Base-by-base conservation (phyloP, 30 jellyfish, hydroid and myxozoan species). In the Chironex yamaguchii region DNA sequence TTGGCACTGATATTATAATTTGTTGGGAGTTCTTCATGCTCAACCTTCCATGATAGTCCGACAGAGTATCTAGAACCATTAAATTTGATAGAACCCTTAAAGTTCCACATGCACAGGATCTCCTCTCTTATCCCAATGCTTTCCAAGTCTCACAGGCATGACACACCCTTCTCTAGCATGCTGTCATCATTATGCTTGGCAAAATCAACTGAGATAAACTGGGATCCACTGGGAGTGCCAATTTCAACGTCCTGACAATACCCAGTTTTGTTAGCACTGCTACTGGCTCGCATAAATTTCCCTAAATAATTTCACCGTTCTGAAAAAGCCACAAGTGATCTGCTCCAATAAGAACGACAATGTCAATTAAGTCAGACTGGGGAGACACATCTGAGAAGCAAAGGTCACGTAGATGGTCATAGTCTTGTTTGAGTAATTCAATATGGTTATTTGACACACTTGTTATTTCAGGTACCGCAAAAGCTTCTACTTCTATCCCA, bases 11-110 rank as follows among this genome's bases (percentile, higher is more conserved):
- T n/a, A n/a, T 36, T n/a, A 67, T 81, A 67, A 49, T 81, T 81
- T 11, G 83, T 24, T 30, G 91, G 91, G 52, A 64, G 31, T 25
- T 84, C 84, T 22, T 50, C 52, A 48, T 81, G 85, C 42, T 84
- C 91, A 22, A 81, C 85, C 51, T 81, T 81, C 91, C 91, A 81
- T 20, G 91, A 84, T 23, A 81, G 36, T 62, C 70, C 70, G 12
- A 81, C 84, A 23, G 91, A 81, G 68, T 81, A 81, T 29, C 91
- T 49, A 29, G 51, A 14, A 49, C 91, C 84, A 65, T 76, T 62
- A 32, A 81, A 81, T 11, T 29, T 13, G 29, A 81, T 50, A 26
- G 67, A 49, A 34, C 68, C 91, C 27, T 65, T 52, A 12, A 81
- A 62, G 34, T n/a, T n/a, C n/a, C n/a, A n/a, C n/a, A n/a, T n/a